These are phyloP conservation scores for Barbus barbus DNA, from an alignment of 2,113 vertebrate species.

Conservation along the genomic window DNA sequence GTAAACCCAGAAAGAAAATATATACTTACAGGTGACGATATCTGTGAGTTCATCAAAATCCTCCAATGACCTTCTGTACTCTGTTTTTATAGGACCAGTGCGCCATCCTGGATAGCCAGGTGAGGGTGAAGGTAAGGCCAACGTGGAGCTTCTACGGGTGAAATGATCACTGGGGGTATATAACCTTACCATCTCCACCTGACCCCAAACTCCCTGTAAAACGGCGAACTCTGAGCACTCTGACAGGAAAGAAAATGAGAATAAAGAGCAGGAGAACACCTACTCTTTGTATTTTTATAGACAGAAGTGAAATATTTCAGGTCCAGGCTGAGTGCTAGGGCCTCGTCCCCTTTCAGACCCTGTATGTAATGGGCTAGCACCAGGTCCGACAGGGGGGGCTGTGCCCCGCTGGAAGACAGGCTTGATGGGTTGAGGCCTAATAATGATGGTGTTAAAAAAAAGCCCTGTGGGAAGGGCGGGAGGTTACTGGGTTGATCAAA, in stretches of 20 bases:
- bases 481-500: constrained; percentile 70
- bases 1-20: constrained; percentile 54
- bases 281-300: constrained; percentile 70
- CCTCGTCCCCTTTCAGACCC: constrained; percentile 64
- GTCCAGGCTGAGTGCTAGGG: constrained; percentile 52
- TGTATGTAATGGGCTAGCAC: constrained; percentile 61
- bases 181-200: constrained; percentile 65
- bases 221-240: constrained; percentile 57
- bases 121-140: constrained; percentile 70
- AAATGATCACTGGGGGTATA: constrained; percentile 67
- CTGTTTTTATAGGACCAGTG: constrained; percentile 66
- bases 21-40: constrained; percentile 65
- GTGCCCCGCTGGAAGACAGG: constrained; percentile 60
- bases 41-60: constrained; percentile 66
- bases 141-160: constrained; percentile 57
- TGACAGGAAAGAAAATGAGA: constrained; percentile 66
- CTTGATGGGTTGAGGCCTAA: constrained; percentile 63
- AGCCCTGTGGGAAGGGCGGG: constrained; percentile 57
- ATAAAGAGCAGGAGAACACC: constrained; percentile 40
- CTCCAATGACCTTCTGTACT: constrained; percentile 42
- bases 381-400: constrained; percentile 60
- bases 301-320: constrained; percentile 57
- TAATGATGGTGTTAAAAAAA: constrained; percentile 69
- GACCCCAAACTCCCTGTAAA: constrained; percentile 70
- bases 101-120: constrained; percentile 56